phyloP scores from a whole-genome alignment of 2,888 invertebrate species.

The Latrodectus hesperus region DNA sequence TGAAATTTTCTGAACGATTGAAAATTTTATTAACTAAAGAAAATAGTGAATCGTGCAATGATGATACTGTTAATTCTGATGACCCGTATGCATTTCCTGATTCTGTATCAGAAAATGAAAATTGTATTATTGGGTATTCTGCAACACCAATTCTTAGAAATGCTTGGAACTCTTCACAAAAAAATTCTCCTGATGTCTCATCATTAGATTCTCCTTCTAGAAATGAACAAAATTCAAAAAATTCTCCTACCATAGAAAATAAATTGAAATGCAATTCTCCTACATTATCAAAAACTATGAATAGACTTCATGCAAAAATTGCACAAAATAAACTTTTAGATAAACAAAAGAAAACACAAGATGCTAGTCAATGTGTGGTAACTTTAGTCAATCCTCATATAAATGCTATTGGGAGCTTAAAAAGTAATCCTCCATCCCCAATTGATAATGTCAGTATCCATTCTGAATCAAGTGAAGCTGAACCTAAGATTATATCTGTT shows the following conservation, averaged over 20 bases:
- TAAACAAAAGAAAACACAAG: constrained; percentile 73
- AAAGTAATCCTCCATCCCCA: constrained; percentile 57
- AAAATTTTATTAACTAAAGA: constrained; percentile 74
- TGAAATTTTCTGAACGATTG: constrained; percentile 77
- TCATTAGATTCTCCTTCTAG: constrained; percentile 45
- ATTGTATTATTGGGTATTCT: constrained; percentile 56
- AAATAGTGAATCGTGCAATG: constrained; percentile 72
- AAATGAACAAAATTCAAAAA: constrained; percentile 27
- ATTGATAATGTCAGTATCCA: constrained; percentile 41
- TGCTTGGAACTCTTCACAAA: constrained; percentile 66
- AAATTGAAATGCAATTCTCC: constrained; percentile 67
- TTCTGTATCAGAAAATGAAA: constrained; percentile 57
- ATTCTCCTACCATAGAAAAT: constrained; percentile 21
- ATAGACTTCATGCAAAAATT: constrained; percentile 75
- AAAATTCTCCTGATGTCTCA: constrained; percentile 47
- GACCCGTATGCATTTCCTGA: constrained; percentile 78
- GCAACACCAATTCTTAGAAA: constrained; percentile 60
- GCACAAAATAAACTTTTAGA: constrained; percentile 76
- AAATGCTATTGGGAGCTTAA: constrained; percentile 31
- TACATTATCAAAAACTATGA: constrained; percentile 74
- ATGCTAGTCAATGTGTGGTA: constrained; percentile 68
- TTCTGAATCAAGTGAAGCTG: constrained; percentile 59
- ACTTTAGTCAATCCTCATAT: constrained; percentile 41
- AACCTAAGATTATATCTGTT: constrained; percentile 22
- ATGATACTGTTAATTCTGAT: constrained; percentile 72